These are phyloP conservation scores for Hemiprocne comata DNA, from an alignment of 2,113 vertebrate species.

Conservation along the genomic window DNA sequence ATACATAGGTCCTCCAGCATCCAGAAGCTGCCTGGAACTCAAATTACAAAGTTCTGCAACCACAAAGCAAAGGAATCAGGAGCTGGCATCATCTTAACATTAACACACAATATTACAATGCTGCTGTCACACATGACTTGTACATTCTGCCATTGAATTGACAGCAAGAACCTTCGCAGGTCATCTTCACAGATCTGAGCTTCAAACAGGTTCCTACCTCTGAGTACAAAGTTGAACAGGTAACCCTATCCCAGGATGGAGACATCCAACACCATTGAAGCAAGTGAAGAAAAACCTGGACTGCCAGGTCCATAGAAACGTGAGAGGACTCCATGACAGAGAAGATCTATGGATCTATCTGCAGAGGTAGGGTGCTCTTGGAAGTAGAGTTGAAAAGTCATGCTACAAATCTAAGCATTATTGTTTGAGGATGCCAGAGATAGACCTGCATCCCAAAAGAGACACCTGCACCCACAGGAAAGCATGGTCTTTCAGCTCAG, in stretches of 20 bases:
- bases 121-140: background rate
- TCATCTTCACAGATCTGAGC: background rate
- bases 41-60: background rate
- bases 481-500: background rate
- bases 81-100: background rate
- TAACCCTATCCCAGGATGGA: background rate
- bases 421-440: background rate
- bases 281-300: background rate
- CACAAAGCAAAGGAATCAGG: background rate
- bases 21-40: background rate
- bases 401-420: background rate
- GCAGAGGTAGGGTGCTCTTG: background rate
- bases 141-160: background rate
- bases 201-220: background rate
- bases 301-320: accelerated
- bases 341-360: background rate
- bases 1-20: background rate
- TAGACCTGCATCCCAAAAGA: background rate
- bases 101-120: background rate
- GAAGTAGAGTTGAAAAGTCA: background rate
- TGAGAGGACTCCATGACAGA: background rate
- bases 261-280: background rate
- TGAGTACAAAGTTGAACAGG: background rate
- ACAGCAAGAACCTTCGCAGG: background rate
- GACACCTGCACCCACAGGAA: background rate